Evolutionary conservation across 2,888 invertebrate species (phyloP).

Genomic region (Noctua pronuba): DNA sequence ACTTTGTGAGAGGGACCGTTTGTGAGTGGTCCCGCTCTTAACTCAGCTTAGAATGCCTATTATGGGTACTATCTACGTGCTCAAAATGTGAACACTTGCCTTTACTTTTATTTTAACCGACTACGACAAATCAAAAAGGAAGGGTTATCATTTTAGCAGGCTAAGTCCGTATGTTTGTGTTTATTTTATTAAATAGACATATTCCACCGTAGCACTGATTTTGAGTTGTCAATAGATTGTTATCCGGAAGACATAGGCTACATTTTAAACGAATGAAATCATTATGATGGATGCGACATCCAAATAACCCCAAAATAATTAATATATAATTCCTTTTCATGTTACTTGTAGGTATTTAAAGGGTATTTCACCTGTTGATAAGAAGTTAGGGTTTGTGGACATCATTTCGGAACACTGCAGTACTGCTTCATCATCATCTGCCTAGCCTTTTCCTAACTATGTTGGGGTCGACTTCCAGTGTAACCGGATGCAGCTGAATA

Average conservation of each 20-base stretch:
- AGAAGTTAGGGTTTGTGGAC: neutral
- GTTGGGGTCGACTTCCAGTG: too few species aligned
- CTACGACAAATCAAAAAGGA: neutral
- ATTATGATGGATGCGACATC: neutral
- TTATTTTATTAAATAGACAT: neutral
- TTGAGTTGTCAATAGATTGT: neutral
- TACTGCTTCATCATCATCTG: neutral
- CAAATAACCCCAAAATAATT: neutral
- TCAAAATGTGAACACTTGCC: neutral
- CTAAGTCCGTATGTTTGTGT: neutral
- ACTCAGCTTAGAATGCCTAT: constrained; percentile 32
- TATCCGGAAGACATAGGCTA: neutral
- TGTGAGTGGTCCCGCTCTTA: constrained; percentile 37
- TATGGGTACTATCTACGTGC: neutral
- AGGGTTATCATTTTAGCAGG: neutral
- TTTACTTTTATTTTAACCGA: neutral
- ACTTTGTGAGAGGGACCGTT: constrained; percentile 32
- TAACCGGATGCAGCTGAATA: too few species aligned
- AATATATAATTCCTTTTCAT: neutral
- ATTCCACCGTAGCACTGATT: neutral
- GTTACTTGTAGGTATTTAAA: neutral
- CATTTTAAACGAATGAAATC: neutral
- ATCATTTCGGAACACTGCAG: neutral
- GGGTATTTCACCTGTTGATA: neutral
- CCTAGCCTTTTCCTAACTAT: too few species aligned